Evolutionary conservation across 2,113 vertebrate species (phyloP).

Genomic region (Notarius quadriscutis): DNA sequence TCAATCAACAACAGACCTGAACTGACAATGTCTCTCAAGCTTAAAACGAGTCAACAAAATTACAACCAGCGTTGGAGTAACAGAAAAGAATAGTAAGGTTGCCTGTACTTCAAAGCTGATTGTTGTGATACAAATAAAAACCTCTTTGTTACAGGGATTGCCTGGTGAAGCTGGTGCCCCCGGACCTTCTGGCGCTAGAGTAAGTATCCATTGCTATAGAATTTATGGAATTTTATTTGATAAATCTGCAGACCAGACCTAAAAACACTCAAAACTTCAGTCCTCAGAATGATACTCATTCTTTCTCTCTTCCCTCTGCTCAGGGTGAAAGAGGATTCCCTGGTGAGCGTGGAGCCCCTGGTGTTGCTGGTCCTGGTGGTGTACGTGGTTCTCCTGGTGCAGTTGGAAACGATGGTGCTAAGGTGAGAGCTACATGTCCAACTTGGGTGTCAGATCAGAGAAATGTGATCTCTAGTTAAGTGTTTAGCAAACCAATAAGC

Average conservation of each 20-base stretch:
- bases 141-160: conserved; percentile 69
- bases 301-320: conserved; percentile 9
- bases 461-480: neutral
- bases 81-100: neutral
- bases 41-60: neutral
- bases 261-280: neutral
- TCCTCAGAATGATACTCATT: neutral
- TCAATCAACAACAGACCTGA: neutral
- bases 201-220: conserved; percentile 69
- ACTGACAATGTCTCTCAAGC: neutral
- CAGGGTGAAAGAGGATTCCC: conserved; percentile 97
- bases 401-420: conserved; percentile 94
- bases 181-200: conserved; percentile 85
- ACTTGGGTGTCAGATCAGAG: neutral
- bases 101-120: neutral
- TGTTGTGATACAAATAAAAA: conserved; percentile 15
- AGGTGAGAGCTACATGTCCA: conserved; percentile 73
- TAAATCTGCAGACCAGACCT: neutral
- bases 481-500: neutral
- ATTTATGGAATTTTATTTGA: neutral
- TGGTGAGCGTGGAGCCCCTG: conserved; percentile 90
- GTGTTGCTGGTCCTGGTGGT: conserved; percentile 82
- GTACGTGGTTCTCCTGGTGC: conserved; percentile 86
- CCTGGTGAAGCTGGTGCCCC: conserved; percentile 86
- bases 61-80: neutral